phyloP scores from a whole-genome alignment of 2,113 vertebrate species.

The Sylvicapra grimmia region DNA sequence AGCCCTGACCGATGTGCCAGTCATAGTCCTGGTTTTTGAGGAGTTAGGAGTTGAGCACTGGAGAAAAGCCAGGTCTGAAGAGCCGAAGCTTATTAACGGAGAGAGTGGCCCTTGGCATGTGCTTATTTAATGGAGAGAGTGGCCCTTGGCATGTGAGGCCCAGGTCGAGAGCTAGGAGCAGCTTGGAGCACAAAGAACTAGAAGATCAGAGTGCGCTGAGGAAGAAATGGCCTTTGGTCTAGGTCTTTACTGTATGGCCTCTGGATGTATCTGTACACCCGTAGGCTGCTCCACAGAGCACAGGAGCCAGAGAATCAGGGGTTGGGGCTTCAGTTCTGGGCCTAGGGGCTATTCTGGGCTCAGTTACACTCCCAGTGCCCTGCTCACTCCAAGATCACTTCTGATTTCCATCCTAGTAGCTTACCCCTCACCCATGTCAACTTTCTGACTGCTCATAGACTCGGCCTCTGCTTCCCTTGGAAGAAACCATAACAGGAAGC shows the following conservation, averaged over 20 bases:
- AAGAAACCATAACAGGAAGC: not conserved
- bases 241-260: not conserved
- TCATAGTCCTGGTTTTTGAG: not conserved
- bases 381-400: not conserved
- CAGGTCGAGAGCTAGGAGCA: not conserved
- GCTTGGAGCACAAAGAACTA: not conserved
- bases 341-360: not conserved
- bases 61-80: not conserved
- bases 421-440: too few species aligned
- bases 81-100: too few species aligned
- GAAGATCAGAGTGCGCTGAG: not conserved
- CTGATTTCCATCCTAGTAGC: not conserved
- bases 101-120: accelerated
- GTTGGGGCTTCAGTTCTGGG: not conserved
- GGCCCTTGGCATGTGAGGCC: accelerated
- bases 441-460: not conserved
- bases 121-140: not conserved
- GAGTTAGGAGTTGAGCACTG: not conserved
- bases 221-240: not conserved
- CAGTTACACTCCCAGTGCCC: too few species aligned
- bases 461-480: not conserved
- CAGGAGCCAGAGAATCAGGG: not conserved
- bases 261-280: too few species aligned
- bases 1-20: not conserved
- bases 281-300: too few species aligned